These are phyloP conservation scores for Dexiosoma caninum DNA, from an alignment of 2,888 invertebrate species.

Conservation along the genomic window DNA sequence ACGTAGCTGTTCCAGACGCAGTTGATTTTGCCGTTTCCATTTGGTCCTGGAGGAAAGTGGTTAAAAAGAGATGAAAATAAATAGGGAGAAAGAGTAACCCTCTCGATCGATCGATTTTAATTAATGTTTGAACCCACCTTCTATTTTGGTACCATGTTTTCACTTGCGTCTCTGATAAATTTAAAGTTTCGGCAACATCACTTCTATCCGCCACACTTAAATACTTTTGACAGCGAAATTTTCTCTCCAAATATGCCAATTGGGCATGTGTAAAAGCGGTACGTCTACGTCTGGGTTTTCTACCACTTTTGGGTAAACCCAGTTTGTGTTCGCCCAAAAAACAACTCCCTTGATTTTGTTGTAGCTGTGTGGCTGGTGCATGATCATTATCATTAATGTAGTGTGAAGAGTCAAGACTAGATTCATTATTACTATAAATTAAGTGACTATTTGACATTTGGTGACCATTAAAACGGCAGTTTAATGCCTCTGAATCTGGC, in stretches of 20 bases:
- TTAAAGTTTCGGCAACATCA: constrained; percentile 93
- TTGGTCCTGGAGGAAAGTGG: constrained; percentile 82
- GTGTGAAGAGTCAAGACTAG: constrained; percentile 72
- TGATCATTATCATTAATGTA: constrained; percentile 57
- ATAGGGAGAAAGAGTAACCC: too few relatives aligned
- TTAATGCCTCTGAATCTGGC: constrained; percentile 74
- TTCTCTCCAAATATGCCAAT: constrained; percentile 92
- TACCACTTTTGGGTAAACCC: constrained; percentile 79
- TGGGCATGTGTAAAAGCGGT: constrained; percentile 97
- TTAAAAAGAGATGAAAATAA: too few relatives aligned
- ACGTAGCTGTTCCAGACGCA: constrained; percentile 89
- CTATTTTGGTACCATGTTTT: constrained; percentile 90
- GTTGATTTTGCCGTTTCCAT: constrained; percentile 93
- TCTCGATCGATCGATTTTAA: too few relatives aligned
- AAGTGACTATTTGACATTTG: constrained; percentile 40
- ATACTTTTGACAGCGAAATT: constrained; percentile 95
- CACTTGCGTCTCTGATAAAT: constrained; percentile 94
- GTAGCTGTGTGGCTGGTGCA: constrained; percentile 28
- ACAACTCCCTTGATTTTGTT: neutral
- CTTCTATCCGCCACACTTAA: constrained; percentile 94
- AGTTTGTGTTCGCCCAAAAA: constrained; percentile 70
- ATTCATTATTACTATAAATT: constrained; percentile 71
- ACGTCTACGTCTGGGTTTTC: constrained; percentile 89
- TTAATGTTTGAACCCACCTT: constrained; percentile 69
- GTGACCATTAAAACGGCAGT: constrained; percentile 64